These are phyloP conservation scores for Hedya salicella DNA, from an alignment of 2,888 invertebrate species.

Conservation along the genomic window DNA sequence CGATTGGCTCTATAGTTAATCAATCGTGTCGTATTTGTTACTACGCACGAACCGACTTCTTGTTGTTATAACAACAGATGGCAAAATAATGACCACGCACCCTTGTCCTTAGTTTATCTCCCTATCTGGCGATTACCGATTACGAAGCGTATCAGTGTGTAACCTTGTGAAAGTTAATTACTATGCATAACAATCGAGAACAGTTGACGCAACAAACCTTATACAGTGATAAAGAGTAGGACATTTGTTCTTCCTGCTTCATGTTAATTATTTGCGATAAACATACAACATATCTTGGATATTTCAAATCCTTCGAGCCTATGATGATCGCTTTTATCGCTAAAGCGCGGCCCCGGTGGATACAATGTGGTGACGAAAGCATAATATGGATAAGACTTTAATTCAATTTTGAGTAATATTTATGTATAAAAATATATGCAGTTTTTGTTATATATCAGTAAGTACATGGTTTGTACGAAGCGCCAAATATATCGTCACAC, in stretches of 20 bases:
- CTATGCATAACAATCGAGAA: slow-evolving; percentile 18
- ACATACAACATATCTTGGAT: background rate
- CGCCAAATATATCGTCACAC: no score
- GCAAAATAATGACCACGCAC: slow-evolving; percentile 18
- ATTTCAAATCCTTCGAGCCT: no score
- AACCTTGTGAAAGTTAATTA: slow-evolving; percentile 40
- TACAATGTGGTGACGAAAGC: no score
- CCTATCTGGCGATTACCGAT: slow-evolving; percentile 19
- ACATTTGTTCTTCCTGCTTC: background rate
- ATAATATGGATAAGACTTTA: no score
- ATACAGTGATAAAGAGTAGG: slow-evolving; percentile 2
- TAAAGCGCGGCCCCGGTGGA: no score
- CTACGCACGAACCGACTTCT: background rate
- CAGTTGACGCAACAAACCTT: slow-evolving; percentile 11
- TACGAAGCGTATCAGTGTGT: slow-evolving; percentile 12
- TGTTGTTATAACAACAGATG: background rate
- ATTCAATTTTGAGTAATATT: no score
- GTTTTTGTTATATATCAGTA: no score
- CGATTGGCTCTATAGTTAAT: background rate
- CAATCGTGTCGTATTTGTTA: background rate
- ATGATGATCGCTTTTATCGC: no score
- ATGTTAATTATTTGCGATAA: background rate
- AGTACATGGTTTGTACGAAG: no score
- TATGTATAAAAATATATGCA: no score
- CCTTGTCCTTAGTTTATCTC: slow-evolving; percentile 28